Percentiles rank a stretch among this genome's conserved stretches.
phyloP scores from a whole-genome alignment of 2,888 invertebrate genomes.

The Emesis castigata region DNA sequence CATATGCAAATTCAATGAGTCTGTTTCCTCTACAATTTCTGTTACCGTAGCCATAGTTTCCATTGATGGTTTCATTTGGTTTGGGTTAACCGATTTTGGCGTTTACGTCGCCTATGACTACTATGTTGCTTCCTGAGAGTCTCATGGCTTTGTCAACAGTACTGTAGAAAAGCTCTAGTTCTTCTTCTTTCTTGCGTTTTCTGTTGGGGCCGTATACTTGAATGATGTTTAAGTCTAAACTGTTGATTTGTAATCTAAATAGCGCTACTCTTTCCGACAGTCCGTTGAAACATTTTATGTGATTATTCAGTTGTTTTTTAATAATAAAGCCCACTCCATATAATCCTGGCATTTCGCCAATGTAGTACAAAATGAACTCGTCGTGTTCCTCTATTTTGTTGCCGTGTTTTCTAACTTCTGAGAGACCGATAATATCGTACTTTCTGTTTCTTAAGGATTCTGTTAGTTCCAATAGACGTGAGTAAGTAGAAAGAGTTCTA shows the following conservation, averaged over 20 bases:
- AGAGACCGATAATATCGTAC: too few relatives aligned
- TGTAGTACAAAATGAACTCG: too few relatives aligned
- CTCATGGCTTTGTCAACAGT: neutral
- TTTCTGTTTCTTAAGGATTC: neutral
- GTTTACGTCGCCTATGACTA: too few relatives aligned
- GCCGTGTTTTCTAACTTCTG: too few relatives aligned
- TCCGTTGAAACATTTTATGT: neutral
- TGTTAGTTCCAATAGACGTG: neutral
- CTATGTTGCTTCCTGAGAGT: neutral
- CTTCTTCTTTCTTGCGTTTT: neutral
- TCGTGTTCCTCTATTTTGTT: too few relatives aligned
- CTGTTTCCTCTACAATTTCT: neutral
- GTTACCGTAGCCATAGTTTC: constrained; percentile 9
- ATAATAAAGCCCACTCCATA: neutral
- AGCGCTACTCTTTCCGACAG: neutral
- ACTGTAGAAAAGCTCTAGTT: neutral
- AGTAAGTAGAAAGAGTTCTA: neutral
- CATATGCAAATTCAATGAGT: too few relatives aligned
- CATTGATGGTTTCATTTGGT: constrained; percentile 3
- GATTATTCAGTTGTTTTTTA: neutral
- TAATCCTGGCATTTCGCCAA: too few relatives aligned
- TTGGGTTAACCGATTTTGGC: neutral
- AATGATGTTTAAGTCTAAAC: neutral
- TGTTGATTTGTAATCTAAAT: neutral
- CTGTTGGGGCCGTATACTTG: neutral